Percentiles rank a stretch among this genome's conserved stretches.
phyloP scores from a whole-genome alignment of 2,888 invertebrate species.

The Glyphotaelius pellucidus region DNA sequence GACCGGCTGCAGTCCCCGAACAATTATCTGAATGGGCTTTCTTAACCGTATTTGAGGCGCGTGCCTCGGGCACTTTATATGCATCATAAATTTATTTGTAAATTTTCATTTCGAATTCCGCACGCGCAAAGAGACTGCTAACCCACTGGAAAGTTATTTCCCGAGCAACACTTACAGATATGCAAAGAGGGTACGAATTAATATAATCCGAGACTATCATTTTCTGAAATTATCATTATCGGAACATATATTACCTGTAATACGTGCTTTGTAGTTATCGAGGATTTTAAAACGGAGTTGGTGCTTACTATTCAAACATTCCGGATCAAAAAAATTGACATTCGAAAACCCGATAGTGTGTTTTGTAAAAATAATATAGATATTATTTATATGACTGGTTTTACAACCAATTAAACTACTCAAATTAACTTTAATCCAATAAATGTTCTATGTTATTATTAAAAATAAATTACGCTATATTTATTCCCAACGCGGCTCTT shows the following conservation, averaged over 20 bases:
- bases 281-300: not conserved
- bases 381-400: not conserved
- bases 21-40: slow-evolving; percentile 52
- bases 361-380: not conserved
- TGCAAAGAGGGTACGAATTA: not conserved
- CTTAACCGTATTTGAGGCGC: slow-evolving; percentile 43
- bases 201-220: not conserved
- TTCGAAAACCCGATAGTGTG: not conserved
- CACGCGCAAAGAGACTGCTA: slow-evolving; percentile 8
- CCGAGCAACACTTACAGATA: not conserved
- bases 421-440: too few species aligned
- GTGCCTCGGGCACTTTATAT: slow-evolving; percentile 54
- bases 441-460: too few species aligned
- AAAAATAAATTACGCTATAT: too few species aligned
- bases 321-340: not conserved
- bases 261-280: not conserved
- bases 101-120: slow-evolving; percentile 51
- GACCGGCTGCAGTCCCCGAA: slow-evolving; percentile 45
- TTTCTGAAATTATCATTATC: not conserved
- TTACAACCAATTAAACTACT: not conserved
- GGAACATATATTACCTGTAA: not conserved
- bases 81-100: slow-evolving; percentile 59
- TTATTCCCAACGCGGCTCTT: too few species aligned
- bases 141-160: not conserved
- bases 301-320: not conserved